These are phyloP conservation scores for Drosophila trapezifrons DNA, from an alignment of 1,140 invertebrate genomes.

Conservation along the genomic window DNA sequence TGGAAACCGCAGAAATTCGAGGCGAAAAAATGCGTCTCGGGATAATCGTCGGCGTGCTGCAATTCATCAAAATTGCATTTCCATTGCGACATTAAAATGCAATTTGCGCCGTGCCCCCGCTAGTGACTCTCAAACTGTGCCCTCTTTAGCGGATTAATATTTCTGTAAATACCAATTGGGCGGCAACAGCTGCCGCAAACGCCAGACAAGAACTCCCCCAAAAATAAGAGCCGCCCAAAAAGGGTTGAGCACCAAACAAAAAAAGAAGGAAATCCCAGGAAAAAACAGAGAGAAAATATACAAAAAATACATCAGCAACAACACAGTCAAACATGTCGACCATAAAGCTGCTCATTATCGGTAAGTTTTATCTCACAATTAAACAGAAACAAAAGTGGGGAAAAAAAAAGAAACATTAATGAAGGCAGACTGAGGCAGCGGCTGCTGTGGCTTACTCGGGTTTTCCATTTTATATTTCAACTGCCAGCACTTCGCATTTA, in stretches of 20 bases:
- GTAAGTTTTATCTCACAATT: conserved; percentile 84
- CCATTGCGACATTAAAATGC: conserved; percentile 69
- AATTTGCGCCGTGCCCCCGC: conserved; percentile 43
- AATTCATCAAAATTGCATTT: conserved; percentile 52
- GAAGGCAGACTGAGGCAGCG: conserved; percentile 23
- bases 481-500: conserved; percentile 1
- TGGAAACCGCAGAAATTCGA: conserved; percentile 16
- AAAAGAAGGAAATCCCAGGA: conserved; percentile 5
- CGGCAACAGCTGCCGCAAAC: conserved; percentile 27
- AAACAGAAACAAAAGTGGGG: conserved; percentile 52
- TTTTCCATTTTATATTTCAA: conserved; percentile 12
- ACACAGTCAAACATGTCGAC: conserved; percentile 64
- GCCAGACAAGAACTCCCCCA: conserved; percentile 7
- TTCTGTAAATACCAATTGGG: conserved; percentile 60
- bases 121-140: conserved; percentile 62
- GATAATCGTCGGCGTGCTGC: conserved; percentile 27
- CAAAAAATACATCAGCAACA: conserved; percentile 39
- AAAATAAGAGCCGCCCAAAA: conserved; percentile 16
- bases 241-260: conserved; percentile 15
- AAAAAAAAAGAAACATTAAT: conserved; percentile 28
- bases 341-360: conserved; percentile 83
- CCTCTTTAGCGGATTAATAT: conserved; percentile 48
- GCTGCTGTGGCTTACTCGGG: conserved; percentile 20
- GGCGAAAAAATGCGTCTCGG: conserved; percentile 27
- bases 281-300: conserved; percentile 11